Percentiles rank a stretch among this genome's conserved stretches.
phyloP scores from a whole-genome alignment of 2,888 invertebrate genomes.

The Aporophyla lueneburgensis region DNA sequence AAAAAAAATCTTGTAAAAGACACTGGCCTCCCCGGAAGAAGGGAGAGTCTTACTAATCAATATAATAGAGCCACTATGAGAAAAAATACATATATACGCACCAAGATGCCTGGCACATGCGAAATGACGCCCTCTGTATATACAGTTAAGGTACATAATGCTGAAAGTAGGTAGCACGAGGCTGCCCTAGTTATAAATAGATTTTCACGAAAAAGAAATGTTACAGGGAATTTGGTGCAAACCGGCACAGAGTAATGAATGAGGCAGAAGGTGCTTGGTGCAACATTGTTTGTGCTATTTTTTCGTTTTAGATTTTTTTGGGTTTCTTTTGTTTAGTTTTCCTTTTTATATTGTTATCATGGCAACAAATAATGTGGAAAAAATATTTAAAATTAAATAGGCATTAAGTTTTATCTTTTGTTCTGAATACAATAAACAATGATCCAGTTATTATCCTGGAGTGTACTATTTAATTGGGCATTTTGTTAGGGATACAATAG shows the following conservation, averaged over 20 bases:
- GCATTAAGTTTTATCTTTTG: background rate
- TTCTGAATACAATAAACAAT: background rate
- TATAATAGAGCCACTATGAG: conserved; percentile 90
- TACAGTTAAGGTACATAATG: conserved; percentile 71
- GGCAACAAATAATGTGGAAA: background rate
- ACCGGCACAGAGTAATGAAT: conserved; percentile 81
- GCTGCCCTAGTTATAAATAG: conserved; percentile 91
- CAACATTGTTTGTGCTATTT: conserved; percentile 46
- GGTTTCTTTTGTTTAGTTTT: conserved; percentile 20
- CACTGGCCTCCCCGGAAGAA: conserved; percentile 83
- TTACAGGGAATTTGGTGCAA: conserved; percentile 90
- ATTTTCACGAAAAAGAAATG: conserved; percentile 91
- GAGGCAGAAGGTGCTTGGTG: conserved; percentile 68
- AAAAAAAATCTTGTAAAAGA: conserved; percentile 84
- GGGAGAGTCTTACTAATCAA: conserved; percentile 89
- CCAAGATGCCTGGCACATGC: conserved; percentile 55
- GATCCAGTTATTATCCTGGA: conserved; percentile 4
- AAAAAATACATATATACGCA: conserved; percentile 87
- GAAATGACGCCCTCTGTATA: conserved; percentile 70
- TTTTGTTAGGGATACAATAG: conserved; percentile 21
- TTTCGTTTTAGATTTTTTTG: conserved; percentile 9
- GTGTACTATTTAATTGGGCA: conserved; percentile 4
- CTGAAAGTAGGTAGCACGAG: conserved; percentile 73
- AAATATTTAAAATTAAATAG: conserved; percentile 1
- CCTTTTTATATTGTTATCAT: background rate